Evolutionary conservation across 1,140 invertebrate species (phyloP).

Genomic region (Potamilus streckersoni): DNA sequence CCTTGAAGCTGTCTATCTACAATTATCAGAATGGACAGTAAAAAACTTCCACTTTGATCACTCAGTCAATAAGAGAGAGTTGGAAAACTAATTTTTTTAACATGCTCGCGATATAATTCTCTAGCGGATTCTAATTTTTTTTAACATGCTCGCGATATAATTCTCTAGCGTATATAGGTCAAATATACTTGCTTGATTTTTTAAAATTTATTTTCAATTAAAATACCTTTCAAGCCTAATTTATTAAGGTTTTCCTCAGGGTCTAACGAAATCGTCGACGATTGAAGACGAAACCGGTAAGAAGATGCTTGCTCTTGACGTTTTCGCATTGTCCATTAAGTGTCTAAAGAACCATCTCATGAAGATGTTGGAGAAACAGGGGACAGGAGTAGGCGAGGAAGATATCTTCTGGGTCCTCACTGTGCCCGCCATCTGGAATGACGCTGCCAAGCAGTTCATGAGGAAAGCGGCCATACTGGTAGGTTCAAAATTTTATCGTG

Average conservation of each 20-base stretch:
- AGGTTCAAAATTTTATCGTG: neutral
- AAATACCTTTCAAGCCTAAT: neutral
- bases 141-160: no score
- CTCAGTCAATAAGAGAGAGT: no score
- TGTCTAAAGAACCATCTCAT: constrained; percentile 11
- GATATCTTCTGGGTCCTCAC: constrained; percentile 21
- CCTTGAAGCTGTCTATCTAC: no score
- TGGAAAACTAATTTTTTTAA: no score
- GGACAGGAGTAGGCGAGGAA: neutral
- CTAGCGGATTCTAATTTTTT: no score
- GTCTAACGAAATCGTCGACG: constrained; percentile 5
- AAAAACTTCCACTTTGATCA: no score
- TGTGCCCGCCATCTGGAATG: constrained; percentile 19
- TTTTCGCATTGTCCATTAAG: constrained; percentile 15
- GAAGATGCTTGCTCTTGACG: constrained; percentile 9
- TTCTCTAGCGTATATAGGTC: no score
- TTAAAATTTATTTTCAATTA: neutral
- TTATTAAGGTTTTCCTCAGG: neutral
- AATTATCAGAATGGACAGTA: no score
- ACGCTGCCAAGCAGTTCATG: constrained; percentile 15
- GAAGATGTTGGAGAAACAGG: constrained; percentile 2
- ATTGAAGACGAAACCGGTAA: constrained; percentile 15
- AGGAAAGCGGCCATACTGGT: constrained; percentile 20
- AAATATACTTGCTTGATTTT: no score
- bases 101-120: no score